Percentiles rank a stretch among this genome's conserved stretches.
phyloP scores from a whole-genome alignment of 2,888 invertebrate genomes.

The Thysanoteuthis rhombus region DNA sequence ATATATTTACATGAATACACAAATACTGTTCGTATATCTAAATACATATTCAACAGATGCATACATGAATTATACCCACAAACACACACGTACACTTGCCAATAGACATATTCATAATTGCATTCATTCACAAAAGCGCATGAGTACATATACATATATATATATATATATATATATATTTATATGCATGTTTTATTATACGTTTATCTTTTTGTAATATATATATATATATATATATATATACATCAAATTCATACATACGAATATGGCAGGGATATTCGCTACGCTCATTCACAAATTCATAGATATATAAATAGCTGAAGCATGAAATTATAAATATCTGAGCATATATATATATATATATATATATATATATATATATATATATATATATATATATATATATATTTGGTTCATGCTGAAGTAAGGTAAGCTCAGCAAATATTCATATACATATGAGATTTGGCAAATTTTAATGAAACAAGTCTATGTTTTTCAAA shows the following conservation, averaged over 20 bases:
- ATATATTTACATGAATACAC: too few relatives aligned
- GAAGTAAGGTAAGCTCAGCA: too few relatives aligned
- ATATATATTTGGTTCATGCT: not conserved
- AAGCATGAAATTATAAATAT: not conserved
- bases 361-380: not conserved
- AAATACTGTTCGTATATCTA: too few relatives aligned
- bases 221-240: too few relatives aligned
- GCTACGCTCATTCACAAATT: not conserved
- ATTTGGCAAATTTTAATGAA: too few relatives aligned
- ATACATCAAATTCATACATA: not conserved
- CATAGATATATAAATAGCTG: not conserved
- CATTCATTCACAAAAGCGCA: not conserved
- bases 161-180: slow-evolving; percentile 20
- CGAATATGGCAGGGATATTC: not conserved
- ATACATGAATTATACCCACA: not conserved
- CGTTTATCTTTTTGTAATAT: too few relatives aligned
- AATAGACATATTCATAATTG: not conserved
- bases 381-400: not conserved
- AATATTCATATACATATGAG: too few relatives aligned
- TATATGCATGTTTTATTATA: too few relatives aligned
- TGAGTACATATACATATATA: not conserved
- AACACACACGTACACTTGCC: not conserved
- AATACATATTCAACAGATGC: not conserved
- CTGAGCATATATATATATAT: not conserved
- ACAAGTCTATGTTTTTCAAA: too few relatives aligned